Conservation (phyloP, 23 tunicate species). For the Botrylloides violaceus region DNA sequence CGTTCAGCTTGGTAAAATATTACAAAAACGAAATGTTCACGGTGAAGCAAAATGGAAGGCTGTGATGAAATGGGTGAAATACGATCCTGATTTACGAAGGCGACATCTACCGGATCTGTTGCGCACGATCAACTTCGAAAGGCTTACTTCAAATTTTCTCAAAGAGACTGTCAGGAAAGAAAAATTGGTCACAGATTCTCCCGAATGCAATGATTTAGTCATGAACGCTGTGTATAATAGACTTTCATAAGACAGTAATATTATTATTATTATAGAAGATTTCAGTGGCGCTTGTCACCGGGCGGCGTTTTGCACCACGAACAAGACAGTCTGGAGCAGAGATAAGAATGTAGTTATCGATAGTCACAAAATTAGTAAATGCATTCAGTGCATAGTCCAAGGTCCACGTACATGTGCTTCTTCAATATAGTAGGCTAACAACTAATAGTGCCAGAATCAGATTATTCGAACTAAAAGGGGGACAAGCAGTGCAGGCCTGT, state of each 20-base stretch:
- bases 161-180: slow-evolving; percentile 9
- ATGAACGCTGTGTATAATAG: slow-evolving; percentile 5
- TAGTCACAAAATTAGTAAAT: no score
- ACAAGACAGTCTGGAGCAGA: no score
- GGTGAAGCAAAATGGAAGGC: slow-evolving; percentile 16
- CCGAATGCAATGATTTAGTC: neutral
- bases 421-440: no score
- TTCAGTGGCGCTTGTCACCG: no score
- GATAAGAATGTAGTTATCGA: no score
- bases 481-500: no score
- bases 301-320: no score
- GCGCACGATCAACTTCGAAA: slow-evolving; percentile 5
- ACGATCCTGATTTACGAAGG: slow-evolving; percentile 2
- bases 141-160: slow-evolving; percentile 1
- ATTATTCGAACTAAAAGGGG: no score
- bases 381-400: no score
- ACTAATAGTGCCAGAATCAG: no score
- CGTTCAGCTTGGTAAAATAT: slow-evolving; percentile 1
- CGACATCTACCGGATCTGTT: neutral
- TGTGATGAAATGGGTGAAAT: slow-evolving; percentile 20
- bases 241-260: neutral
- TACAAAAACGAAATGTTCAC: slow-evolving; percentile 7
- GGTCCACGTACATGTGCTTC: no score
- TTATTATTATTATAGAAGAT: no score
- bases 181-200: neutral